Evolutionary conservation across 2,888 invertebrate species (phyloP), one percentile per base, ranked within the genome.

Genomic region (Caenorhabditis doughertyi): DNA sequence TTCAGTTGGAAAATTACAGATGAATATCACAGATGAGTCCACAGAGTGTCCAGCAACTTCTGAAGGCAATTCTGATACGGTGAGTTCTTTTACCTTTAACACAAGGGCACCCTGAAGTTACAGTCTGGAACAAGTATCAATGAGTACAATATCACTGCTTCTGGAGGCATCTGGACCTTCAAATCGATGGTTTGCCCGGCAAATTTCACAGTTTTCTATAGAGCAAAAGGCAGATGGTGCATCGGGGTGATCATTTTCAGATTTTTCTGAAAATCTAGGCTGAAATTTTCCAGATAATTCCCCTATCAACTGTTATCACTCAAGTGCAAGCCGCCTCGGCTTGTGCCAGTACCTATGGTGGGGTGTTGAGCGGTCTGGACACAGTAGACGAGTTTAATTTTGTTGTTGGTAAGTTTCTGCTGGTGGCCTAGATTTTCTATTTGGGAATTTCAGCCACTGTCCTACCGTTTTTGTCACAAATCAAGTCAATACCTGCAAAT

Each of bases 331-430:
- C 25, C 0, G 25, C 21, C 2, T 25, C 60, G 4, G 3, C 16
- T 8, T 67, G 67, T 18, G 5, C 67, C 16, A 13, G 16, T 16
- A 9, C 16, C 0, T 53, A 53, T 27, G 67, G 53, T n/a, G 67
- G 67, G 4, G 39, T 55, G 1, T 21, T 68, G 18, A 68, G 67
- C 21, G 67, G 67, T 0, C 23, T 68, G 5, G 32, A 68, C 25
- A 55, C 25, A n/a, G 4, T 68, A 2, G 53, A 39, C 9, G 67
- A 68, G 42, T 39, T 18, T n/a, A 18, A 68, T 25, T 55, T 9
- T 39, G 13, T 68, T 3, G 23, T 68, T 11, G 51, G 67, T 53
- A 1, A n/a, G 39, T 13, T 9, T 3, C 0, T 21, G 2, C 11
- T 35, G n/a, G 16, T 39, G 3, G 23, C 16, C 42, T 8, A 42